phyloP scores from a whole-genome alignment of 2,113 vertebrate species.

The Dissostichus mawsoni region DNA sequence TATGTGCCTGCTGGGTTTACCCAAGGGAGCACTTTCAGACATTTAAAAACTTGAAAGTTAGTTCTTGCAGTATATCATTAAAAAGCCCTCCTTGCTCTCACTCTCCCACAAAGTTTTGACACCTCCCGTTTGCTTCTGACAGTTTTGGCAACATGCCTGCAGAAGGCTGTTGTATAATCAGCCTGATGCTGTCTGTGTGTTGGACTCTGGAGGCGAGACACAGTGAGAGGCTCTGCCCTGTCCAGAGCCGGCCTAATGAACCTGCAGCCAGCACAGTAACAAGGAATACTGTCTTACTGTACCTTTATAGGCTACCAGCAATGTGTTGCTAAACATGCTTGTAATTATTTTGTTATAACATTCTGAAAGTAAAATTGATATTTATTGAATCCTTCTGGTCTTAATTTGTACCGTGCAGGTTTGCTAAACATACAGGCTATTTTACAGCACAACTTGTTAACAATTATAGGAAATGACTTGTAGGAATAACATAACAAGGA shows the following conservation, averaged over 20 bases:
- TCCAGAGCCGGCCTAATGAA: conserved; percentile 41
- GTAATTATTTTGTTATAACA: neutral
- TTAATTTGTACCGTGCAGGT: neutral
- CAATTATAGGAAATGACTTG: neutral
- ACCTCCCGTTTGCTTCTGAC: conserved; percentile 20
- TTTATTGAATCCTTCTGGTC: neutral
- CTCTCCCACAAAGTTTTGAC: conserved; percentile 26
- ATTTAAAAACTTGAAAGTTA: conserved; percentile 21
- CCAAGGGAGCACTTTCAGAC: conserved; percentile 19
- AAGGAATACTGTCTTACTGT: neutral
- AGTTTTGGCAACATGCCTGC: conserved; percentile 20
- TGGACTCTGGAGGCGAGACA: conserved; percentile 22
- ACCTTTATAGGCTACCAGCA: too few relatives aligned
- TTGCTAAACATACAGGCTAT: neutral
- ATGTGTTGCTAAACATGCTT: neutral
- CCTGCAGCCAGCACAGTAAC: conserved; percentile 4
- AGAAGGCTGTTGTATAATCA: conserved; percentile 44
- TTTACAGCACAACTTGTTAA: neutral
- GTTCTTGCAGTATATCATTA: conserved; percentile 6
- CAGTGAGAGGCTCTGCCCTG: conserved; percentile 31
- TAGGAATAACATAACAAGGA: neutral
- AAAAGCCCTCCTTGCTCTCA: neutral
- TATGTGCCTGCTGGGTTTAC: conserved; percentile 12
- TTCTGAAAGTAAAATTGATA: neutral
- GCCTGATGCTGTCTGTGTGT: conserved; percentile 49